phyloP scores from a whole-genome alignment of 2,888 invertebrate genomes.

The Corbicula japonica region DNA sequence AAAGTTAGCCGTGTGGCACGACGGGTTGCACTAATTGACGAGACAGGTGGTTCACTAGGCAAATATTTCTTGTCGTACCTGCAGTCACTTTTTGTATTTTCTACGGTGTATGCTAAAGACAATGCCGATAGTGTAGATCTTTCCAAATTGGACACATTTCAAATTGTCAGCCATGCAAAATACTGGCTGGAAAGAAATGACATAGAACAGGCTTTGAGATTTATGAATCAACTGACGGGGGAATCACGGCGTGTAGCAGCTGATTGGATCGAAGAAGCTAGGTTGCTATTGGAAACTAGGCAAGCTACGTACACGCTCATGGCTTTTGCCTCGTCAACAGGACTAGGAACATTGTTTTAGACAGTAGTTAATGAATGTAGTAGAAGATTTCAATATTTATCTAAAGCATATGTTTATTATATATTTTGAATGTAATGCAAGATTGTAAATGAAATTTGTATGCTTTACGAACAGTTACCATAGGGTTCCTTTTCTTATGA shows the following conservation, averaged over 20 bases:
- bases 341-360: constrained; percentile 84
- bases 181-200: constrained; percentile 96
- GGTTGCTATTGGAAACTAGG: constrained; percentile 94
- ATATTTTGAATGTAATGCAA: no score
- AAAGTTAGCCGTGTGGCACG: constrained; percentile 90
- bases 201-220: constrained; percentile 93
- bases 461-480: no score
- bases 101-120: constrained; percentile 87
- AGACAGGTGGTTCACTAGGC: constrained; percentile 92
- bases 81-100: constrained; percentile 92
- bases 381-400: no score
- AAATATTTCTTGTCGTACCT: constrained; percentile 94
- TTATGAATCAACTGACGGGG: constrained; percentile 94
- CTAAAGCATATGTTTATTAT: no score
- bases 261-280: constrained; percentile 95
- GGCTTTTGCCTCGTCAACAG: constrained; percentile 88
- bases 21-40: constrained; percentile 94
- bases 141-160: constrained; percentile 91
- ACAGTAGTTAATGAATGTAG: no score
- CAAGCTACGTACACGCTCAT: constrained; percentile 96
- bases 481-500: no score
- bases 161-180: constrained; percentile 94
- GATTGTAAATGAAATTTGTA: no score
- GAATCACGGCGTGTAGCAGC: constrained; percentile 94
- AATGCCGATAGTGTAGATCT: constrained; percentile 74